Evolutionary conservation across 2,888 invertebrate genomes (phyloP), one percentile per base, ranked within the genome.

Genomic region (Melolontha melolontha): DNA sequence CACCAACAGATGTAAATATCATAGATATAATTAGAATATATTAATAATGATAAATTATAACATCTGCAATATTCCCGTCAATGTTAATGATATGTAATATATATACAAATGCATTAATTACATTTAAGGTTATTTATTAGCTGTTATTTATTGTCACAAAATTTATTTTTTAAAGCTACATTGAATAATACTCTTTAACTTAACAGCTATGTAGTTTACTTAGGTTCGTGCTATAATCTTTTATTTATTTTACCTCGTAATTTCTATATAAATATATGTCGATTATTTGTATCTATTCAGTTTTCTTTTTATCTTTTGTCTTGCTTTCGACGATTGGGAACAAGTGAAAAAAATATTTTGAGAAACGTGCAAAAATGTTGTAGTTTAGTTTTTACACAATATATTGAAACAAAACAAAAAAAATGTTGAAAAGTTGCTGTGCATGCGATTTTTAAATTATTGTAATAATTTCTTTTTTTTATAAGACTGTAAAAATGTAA

Each of bases 401-500:
- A 41, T 8, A 12, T 52, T 11, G n/a, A 39, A 47, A 29, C 17
- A 42, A 57, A 14, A 54, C 29, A 59, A 47, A 42, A 62, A 11
- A 54, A 34, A 44, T 62, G 47, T 62, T 47, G 47, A 62, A 62
- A 47, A 16, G 47, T 62, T 29, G 34, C 34, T 34, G 39, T 16
- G n/a, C n/a, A 34, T 44, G 59, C 47, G 47, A 42, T 62, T 62
- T 62, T 47, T 62, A 16, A 62, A 62, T 34, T 62, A 34, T 34
- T 34, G 10, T 34, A 34, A 47, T 17, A 16, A 62, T 34, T 62
- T 62, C 34, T 34, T 62, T 62, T 62, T 62, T 62, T 62, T 62
- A 62, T 49, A 62, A 62, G 59, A 62, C 59, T 62, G 59, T 62
- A 62, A 47, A 62, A 62, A 62, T 62, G 59, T 62, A 62, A 62